Percentiles rank a stretch among this genome's conserved stretches.
phyloP scores from a whole-genome alignment of 2,888 invertebrate genomes.

The Melanargia galathea region DNA sequence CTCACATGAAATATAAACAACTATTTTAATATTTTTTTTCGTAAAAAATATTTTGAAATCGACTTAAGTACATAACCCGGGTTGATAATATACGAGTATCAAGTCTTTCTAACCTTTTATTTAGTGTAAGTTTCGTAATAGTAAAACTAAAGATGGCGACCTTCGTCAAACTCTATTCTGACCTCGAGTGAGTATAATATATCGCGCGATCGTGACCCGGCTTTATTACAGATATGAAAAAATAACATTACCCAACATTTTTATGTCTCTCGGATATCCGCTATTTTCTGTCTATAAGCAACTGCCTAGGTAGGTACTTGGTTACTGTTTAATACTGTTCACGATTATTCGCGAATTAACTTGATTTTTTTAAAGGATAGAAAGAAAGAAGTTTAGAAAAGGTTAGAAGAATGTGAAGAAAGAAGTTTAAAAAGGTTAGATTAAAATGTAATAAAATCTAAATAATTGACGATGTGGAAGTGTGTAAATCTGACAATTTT shows the following conservation, averaged over 20 bases:
- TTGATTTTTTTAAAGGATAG: too few relatives aligned
- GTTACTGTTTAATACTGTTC: too few relatives aligned
- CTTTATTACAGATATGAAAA: slow-evolving; percentile 26
- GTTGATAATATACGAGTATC: too few relatives aligned
- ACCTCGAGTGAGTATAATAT: slow-evolving; percentile 52
- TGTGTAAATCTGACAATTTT: too few relatives aligned
- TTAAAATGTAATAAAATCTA: too few relatives aligned
- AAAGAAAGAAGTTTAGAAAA: slow-evolving; percentile 1
- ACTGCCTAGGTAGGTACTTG: slow-evolving; percentile 19
- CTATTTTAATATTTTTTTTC: too few relatives aligned
- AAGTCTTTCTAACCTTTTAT: background rate
- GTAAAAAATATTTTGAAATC: too few relatives aligned
- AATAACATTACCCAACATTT: slow-evolving; percentile 46
- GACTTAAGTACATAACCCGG: too few relatives aligned
- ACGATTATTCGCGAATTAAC: slow-evolving; percentile 20
- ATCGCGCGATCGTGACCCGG: slow-evolving; percentile 45
- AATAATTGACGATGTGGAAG: too few relatives aligned
- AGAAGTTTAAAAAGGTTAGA: too few relatives aligned
- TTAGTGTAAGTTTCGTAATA: slow-evolving; percentile 25
- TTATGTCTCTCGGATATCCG: slow-evolving; percentile 58
- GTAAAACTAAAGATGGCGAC: slow-evolving; percentile 45
- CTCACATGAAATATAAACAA: too few relatives aligned
- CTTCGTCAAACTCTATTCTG: slow-evolving; percentile 54
- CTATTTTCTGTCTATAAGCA: slow-evolving; percentile 44
- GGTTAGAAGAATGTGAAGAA: too few relatives aligned